phyloP scores from a whole-genome alignment of 1,140 invertebrate species.

The Anoplophora glabripennis region DNA sequence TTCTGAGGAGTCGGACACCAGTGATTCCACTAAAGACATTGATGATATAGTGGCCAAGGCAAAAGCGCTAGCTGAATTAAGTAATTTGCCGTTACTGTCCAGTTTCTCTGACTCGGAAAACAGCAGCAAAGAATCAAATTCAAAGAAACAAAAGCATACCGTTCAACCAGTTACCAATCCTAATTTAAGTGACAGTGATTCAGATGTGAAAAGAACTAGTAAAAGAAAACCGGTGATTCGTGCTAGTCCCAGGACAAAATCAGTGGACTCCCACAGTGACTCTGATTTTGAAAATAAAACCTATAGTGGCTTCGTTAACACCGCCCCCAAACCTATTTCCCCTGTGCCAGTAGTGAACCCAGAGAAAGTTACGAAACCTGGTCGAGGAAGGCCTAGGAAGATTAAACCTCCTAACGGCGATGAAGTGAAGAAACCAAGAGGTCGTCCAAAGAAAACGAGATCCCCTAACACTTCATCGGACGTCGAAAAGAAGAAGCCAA shows the following conservation, averaged over 20 bases:
- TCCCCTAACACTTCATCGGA: slow-evolving; percentile 26
- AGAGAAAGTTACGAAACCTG: slow-evolving; percentile 24
- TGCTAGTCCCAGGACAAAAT: slow-evolving; percentile 40
- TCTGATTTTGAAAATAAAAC: slow-evolving; percentile 30
- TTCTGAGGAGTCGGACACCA: slow-evolving; percentile 45
- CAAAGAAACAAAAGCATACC: slow-evolving; percentile 26
- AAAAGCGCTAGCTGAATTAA: slow-evolving; percentile 41
- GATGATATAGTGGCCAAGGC: slow-evolving; percentile 48
- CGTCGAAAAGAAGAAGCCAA: slow-evolving; percentile 20
- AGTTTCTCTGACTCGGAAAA: slow-evolving; percentile 44
- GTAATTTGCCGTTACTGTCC: slow-evolving; percentile 33
- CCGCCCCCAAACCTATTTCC: slow-evolving; percentile 6
- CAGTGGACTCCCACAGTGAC: slow-evolving; percentile 35
- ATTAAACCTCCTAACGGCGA: slow-evolving; percentile 42
- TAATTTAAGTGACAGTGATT: slow-evolving; percentile 29
- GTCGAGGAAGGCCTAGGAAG: slow-evolving; percentile 47
- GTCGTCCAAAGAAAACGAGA: slow-evolving; percentile 41
- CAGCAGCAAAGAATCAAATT: slow-evolving; percentile 6
- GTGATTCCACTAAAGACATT: slow-evolving; percentile 51
- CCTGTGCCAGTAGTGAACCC: slow-evolving; percentile 1
- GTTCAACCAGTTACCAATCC: slow-evolving; percentile 25
- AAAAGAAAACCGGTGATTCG: slow-evolving; percentile 36
- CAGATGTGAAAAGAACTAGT: slow-evolving; percentile 35
- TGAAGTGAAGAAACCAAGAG: slow-evolving; percentile 37
- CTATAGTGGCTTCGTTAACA: not conserved